These are phyloP conservation scores for Hydropotes inermis DNA, from an alignment of 2,113 vertebrate species.

Conservation along the genomic window DNA sequence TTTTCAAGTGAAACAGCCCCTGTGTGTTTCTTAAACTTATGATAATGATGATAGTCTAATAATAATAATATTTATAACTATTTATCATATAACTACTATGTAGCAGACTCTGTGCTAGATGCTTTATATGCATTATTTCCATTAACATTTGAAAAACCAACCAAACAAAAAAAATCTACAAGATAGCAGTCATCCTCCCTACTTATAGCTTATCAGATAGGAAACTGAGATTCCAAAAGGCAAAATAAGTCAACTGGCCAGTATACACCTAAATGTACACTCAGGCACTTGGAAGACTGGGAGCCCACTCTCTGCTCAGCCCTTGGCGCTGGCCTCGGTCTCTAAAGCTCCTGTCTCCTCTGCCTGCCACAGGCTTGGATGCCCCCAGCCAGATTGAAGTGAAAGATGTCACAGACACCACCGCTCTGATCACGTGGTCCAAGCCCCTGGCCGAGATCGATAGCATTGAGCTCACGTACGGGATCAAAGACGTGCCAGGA, in stretches of 20 bases:
- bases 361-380: slow-evolving; percentile 86
- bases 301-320: not conserved
- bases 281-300: accelerated
- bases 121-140: not conserved
- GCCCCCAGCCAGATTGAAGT: slow-evolving; percentile 92
- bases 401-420: slow-evolving; percentile 93
- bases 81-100: not conserved
- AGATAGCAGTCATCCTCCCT: not conserved
- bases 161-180: not conserved
- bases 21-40: not conserved
- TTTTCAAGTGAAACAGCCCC: not conserved
- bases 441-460: slow-evolving; percentile 93
- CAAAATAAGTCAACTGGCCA: not conserved
- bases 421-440: slow-evolving; percentile 93
- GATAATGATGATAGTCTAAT: not conserved
- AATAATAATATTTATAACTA: not conserved
- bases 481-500: slow-evolving; percentile 82
- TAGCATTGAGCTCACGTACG: slow-evolving; percentile 87
- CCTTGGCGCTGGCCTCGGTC: too few species aligned
- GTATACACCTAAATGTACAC: not conserved
- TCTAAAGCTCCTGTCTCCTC: not conserved
- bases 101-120: not conserved
- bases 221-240: not conserved
- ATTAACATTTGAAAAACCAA: not conserved
- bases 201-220: not conserved